A percentile compares a stretch with the other conserved stretches of the same genome.
Evolutionary conservation across 2,113 vertebrate genomes (phyloP).

Genomic region (Mesoclemmys tuberculata): DNA sequence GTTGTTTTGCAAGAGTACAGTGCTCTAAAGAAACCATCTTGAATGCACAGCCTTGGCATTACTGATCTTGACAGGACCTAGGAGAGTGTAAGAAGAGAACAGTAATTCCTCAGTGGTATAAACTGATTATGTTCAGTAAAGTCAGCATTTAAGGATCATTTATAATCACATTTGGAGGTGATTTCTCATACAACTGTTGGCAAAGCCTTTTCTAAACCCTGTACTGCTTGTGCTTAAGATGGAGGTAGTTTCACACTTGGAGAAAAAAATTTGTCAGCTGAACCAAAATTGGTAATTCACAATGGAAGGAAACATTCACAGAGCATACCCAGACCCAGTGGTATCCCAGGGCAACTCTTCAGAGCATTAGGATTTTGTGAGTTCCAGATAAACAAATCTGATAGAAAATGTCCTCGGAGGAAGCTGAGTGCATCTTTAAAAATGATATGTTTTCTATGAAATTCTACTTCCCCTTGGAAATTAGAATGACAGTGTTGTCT

Average conservation of each 20-base stretch:
- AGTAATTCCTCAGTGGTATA: conserved; percentile 56
- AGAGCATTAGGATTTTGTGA: not conserved
- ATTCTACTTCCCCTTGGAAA: not conserved
- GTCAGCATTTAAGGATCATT: conserved; percentile 63
- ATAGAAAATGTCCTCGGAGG: not conserved
- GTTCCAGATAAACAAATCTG: conserved; percentile 32
- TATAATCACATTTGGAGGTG: conserved; percentile 70
- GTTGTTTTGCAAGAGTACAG: not conserved
- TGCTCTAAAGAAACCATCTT: conserved; percentile 26
- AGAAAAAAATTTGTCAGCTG: not conserved
- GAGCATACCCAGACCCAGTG: accelerated
- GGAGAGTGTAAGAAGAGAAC: conserved; percentile 31
- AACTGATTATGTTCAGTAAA: conserved; percentile 67
- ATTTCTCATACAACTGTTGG: conserved; percentile 30
- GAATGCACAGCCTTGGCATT: conserved; percentile 8
- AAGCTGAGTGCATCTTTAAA: not conserved
- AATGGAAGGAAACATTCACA: not conserved
- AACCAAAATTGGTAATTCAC: not conserved
- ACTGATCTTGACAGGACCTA: conserved; percentile 59
- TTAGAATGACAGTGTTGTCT: not conserved
- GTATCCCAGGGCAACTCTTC: not conserved
- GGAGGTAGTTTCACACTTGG: not conserved
- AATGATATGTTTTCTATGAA: not conserved
- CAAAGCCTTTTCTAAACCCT: conserved; percentile 34
- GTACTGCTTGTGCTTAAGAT: conserved; percentile 13